These are phyloP conservation scores for Cheirogaleus major DNA, from an alignment of 2,797 vertebrate genomes.

Conservation along the genomic window DNA sequence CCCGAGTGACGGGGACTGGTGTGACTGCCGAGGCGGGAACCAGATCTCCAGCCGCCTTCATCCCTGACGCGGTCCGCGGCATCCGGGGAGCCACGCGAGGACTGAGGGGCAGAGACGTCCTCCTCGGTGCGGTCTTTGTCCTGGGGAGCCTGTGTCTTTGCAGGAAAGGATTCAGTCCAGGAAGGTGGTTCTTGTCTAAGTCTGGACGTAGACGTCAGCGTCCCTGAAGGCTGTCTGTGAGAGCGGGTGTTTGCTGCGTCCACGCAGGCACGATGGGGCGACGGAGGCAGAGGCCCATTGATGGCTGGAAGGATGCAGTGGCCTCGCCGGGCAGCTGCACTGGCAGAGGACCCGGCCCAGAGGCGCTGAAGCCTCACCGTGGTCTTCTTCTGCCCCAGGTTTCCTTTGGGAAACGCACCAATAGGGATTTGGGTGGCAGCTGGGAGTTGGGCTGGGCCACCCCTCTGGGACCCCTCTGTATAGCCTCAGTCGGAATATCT, in stretches of 20 bases:
- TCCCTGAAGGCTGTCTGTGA: not conserved
- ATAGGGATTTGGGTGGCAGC: not conserved
- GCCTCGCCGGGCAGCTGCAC: not conserved
- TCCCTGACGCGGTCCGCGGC: not conserved
- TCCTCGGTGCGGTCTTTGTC: accelerated
- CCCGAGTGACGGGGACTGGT: not conserved
- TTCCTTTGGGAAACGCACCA: not conserved
- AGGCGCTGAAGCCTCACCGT: no score
- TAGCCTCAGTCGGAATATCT: not conserved
- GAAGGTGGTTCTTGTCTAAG: not conserved
- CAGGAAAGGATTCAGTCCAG: not conserved
- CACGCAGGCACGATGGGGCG: not conserved
- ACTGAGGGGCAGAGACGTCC: not conserved
- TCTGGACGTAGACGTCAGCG: not conserved
- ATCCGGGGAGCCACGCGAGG: not conserved
- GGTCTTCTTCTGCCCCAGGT: not conserved
- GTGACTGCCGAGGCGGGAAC: not conserved
- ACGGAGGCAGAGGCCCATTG: not conserved
- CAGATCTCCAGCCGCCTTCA: not conserved
- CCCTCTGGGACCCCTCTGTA: not conserved
- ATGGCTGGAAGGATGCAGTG: not conserved
- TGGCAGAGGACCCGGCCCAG: not conserved
- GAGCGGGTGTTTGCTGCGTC: not conserved
- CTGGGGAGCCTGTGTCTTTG: not conserved
- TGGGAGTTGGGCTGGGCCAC: not conserved